A percentile compares a stretch with the other conserved stretches of the same genome.
These are phyloP conservation scores for Drosophila siamana DNA, from an alignment of 2,888 invertebrate genomes.

Conservation along the genomic window DNA sequence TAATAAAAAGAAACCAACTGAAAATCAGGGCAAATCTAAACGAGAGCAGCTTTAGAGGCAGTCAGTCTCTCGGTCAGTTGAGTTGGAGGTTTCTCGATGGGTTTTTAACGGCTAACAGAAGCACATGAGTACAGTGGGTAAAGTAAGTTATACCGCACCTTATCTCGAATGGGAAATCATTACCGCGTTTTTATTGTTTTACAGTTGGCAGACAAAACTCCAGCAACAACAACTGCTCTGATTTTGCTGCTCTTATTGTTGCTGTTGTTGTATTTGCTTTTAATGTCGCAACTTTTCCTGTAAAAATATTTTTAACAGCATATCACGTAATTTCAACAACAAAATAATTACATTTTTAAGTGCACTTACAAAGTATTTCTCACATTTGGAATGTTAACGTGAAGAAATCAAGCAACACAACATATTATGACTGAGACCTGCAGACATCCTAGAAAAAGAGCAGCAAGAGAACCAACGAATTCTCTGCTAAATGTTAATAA, in stretches of 20 bases:
- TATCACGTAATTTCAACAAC: constrained; percentile 77
- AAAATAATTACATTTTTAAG: constrained; percentile 74
- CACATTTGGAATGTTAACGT: constrained; percentile 58
- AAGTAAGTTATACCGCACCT: constrained; percentile 60
- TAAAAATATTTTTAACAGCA: constrained; percentile 71
- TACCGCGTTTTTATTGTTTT: constrained; percentile 74
- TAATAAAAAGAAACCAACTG: constrained; percentile 24
- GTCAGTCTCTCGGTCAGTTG: constrained; percentile 33
- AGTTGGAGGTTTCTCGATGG: constrained; percentile 35
- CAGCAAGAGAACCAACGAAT: not conserved
- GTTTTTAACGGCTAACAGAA: constrained; percentile 56
- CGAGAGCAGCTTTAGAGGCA: constrained; percentile 60
- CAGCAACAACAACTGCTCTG: constrained; percentile 45
- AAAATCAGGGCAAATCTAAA: constrained; percentile 72
- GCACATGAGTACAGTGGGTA: constrained; percentile 19
- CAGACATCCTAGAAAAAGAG: constrained; percentile 39
- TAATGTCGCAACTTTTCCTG: constrained; percentile 75
- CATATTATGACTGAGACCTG: not conserved
- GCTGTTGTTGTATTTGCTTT: constrained; percentile 37
- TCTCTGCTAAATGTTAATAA: constrained; percentile 60
- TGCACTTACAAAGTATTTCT: constrained; percentile 69
- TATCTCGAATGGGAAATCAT: constrained; percentile 80
- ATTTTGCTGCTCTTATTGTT: too few species aligned
- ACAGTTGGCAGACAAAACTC: constrained; percentile 59
- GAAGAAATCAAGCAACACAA: constrained; percentile 39